phyloP scores from a whole-genome alignment of 1,140 invertebrate species.

The Gryon sp. region DNA sequence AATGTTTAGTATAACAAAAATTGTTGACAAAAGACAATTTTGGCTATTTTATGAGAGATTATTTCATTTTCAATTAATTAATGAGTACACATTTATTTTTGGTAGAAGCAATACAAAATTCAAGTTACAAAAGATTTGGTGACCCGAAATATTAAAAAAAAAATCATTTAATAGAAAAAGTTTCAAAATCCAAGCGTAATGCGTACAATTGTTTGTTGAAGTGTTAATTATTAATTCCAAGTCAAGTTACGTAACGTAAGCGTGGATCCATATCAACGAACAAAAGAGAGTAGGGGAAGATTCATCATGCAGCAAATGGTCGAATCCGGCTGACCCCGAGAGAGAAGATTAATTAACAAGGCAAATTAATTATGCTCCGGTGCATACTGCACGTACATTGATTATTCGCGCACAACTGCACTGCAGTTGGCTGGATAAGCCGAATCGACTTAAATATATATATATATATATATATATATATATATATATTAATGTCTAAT shows the following conservation, averaged over 20 bases:
- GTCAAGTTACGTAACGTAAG: conserved; percentile 9
- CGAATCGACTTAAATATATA: conserved; percentile 42
- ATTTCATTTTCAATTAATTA: no score
- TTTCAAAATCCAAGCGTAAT: background rate
- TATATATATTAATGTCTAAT: conserved; percentile 54
- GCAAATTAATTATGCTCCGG: conserved; percentile 63
- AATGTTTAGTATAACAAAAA: no score
- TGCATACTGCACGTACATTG: conserved; percentile 57
- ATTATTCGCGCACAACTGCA: conserved; percentile 54
- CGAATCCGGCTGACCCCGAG: conserved; percentile 54
- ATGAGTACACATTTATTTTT: no score
- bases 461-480: no score
- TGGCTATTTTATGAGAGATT: no score
- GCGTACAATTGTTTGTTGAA: conserved; percentile 2
- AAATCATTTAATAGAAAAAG: background rate
- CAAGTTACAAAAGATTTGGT: no score
- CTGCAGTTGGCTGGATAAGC: conserved; percentile 51
- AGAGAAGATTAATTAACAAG: conserved; percentile 61
- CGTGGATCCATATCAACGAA: conserved; percentile 38
- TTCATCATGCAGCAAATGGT: conserved; percentile 57
- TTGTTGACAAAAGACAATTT: no score
- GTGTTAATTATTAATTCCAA: conserved; percentile 6
- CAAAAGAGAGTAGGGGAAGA: conserved; percentile 26
- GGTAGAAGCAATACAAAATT: no score
- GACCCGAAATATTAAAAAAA: background rate